Percentiles rank a stretch among this genome's conserved stretches.
Evolutionary conservation across 2,797 vertebrate genomes (phyloP).

Genomic region (Arrhamphus sclerolepis): DNA sequence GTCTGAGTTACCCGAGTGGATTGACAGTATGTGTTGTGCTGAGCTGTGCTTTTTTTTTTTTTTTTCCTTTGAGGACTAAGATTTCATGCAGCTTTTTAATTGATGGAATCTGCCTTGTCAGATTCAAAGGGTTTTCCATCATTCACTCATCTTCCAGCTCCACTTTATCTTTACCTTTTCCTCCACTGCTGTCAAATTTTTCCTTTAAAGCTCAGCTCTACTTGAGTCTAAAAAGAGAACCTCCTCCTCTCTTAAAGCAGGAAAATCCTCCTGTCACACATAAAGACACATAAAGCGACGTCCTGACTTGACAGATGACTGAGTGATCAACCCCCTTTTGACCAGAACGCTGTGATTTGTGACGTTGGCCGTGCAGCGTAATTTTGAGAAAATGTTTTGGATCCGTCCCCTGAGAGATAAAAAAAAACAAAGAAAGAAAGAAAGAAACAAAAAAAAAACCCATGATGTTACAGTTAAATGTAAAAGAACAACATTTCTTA

Average conservation of each 20-base stretch:
- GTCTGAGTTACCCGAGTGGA: conserved; percentile 36
- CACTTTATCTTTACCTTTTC: conserved; percentile 52
- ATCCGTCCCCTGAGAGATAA: neutral
- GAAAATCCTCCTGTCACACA: conserved; percentile 64
- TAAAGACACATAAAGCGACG: conserved; percentile 42
- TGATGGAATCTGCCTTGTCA: conserved; percentile 70
- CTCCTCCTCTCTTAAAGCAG: conserved; percentile 35
- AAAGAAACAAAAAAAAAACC: too few species aligned
- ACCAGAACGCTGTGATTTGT: conserved; percentile 29
- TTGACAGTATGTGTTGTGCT: conserved; percentile 46
- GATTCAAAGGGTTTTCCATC: conserved; percentile 63
- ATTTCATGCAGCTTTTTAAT: conserved; percentile 64
- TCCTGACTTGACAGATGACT: conserved; percentile 45
- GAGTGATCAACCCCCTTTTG: conserved; percentile 50
- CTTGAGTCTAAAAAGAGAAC: conserved; percentile 50
- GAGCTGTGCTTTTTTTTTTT: conserved; percentile 52
- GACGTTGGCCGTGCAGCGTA: neutral
- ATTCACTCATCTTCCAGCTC: conserved; percentile 50
- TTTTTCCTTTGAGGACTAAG: conserved; percentile 32
- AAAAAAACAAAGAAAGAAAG: too few species aligned
- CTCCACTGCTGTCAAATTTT: conserved; percentile 47
- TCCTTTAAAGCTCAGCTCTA: conserved; percentile 43
- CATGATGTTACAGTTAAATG: conserved; percentile 11
- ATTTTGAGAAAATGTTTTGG: conserved; percentile 20
- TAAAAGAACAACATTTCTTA: conserved; percentile 9